These are phyloP conservation scores for Bungarus multicinctus DNA, from an alignment of 2,113 vertebrate species.

Conservation along the genomic window DNA sequence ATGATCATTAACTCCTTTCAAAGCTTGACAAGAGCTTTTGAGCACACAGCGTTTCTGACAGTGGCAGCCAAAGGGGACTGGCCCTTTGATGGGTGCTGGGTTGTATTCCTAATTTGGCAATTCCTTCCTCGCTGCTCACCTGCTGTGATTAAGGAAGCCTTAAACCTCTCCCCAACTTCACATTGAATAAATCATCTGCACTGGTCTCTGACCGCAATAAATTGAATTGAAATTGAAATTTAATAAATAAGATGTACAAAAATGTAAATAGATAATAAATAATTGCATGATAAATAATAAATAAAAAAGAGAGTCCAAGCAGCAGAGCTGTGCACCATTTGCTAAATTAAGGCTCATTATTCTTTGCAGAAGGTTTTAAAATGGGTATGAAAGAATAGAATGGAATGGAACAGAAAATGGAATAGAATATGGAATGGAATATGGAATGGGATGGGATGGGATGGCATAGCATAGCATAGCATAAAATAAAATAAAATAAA, in stretches of 20 bases:
- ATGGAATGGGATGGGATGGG: too few species aligned
- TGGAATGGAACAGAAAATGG: not conserved
- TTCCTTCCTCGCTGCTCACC: not conserved
- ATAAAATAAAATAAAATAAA: too few species aligned
- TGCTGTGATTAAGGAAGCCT: not conserved
- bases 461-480: rapidly evolving
- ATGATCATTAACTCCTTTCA: conserved; percentile 66
- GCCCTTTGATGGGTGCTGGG: not conserved
- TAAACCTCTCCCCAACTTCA: not conserved
- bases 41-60: conserved; percentile 42
- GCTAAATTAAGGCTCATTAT: not conserved
- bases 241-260: not conserved
- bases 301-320: not conserved
- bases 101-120: not conserved
- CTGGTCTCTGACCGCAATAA: not conserved
- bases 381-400: not conserved
- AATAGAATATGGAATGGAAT: too few species aligned
- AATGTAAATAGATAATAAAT: not conserved
- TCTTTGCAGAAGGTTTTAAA: not conserved
- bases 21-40: conserved; percentile 37
- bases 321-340: not conserved
- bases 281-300: not conserved
- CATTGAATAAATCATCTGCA: not conserved
- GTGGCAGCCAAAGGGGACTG: not conserved
- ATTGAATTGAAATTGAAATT: not conserved